Conservation (phyloP, 1,140 invertebrate genomes). For the Bombyx mori region DNA sequence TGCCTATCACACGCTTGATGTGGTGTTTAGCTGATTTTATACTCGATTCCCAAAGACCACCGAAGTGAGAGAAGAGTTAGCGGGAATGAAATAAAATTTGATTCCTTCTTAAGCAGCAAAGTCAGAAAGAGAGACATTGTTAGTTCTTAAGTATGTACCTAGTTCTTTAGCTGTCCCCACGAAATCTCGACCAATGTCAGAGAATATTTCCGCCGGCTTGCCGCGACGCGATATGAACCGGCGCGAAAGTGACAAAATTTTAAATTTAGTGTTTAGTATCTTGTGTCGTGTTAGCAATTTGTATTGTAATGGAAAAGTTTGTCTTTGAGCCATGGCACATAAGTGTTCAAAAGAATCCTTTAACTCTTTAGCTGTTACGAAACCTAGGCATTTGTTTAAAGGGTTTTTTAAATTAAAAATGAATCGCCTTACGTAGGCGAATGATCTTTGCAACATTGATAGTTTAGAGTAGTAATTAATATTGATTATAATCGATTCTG, state of each 20-base stretch:
- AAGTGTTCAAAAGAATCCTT: too few relatives aligned
- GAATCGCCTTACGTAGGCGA: slow-evolving; percentile 18
- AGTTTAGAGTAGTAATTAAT: too few relatives aligned
- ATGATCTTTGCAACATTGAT: too few relatives aligned
- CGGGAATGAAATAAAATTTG: too few relatives aligned
- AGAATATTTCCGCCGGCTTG: too few relatives aligned
- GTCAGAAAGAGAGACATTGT: slow-evolving; percentile 7
- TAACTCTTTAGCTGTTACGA: too few relatives aligned
- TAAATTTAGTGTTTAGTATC: neutral
- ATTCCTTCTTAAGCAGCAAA: too few relatives aligned
- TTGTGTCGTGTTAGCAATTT: neutral
- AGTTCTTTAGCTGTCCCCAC: slow-evolving; percentile 6
- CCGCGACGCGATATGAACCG: slow-evolving; percentile 12
- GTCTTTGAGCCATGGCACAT: too few relatives aligned
- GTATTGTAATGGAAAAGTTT: too few relatives aligned
- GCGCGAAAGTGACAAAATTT: slow-evolving; percentile 4
- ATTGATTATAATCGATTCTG: too few relatives aligned
- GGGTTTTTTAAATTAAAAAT: slow-evolving; percentile 5
- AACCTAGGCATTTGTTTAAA: neutral
- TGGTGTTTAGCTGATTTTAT: slow-evolving; percentile 23
- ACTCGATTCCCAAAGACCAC: too few relatives aligned
- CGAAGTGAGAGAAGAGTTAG: too few relatives aligned
- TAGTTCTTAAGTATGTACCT: neutral
- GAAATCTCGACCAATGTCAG: slow-evolving; percentile 12
- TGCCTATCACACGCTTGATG: slow-evolving; percentile 17